Conservation (phyloP, 2,888 invertebrate genomes). For the Aspidiotus destructor region DNA sequence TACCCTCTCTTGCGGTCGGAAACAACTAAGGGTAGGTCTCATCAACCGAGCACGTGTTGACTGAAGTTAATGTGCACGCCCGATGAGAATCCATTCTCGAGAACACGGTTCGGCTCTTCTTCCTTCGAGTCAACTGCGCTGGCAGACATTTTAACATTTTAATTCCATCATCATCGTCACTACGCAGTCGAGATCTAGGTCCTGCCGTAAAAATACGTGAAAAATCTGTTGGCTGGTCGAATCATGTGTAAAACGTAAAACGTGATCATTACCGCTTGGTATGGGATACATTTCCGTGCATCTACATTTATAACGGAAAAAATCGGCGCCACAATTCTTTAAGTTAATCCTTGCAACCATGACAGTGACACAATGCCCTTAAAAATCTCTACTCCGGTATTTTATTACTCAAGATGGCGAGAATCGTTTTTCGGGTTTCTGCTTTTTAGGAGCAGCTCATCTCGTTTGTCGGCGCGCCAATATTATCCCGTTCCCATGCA, state of each 20-base stretch:
- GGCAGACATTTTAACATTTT: not conserved
- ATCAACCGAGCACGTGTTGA: no score
- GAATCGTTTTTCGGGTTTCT: not conserved
- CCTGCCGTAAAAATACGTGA: constrained; percentile 2
- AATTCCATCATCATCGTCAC: not conserved
- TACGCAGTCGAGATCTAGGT: not conserved
- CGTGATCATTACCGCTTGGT: not conserved
- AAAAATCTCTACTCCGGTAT: constrained; percentile 5
- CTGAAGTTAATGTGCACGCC: not conserved
- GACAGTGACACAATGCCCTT: constrained; percentile 24
- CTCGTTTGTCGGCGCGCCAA: not conserved
- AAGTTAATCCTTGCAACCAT: constrained; percentile 13
- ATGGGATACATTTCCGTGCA: not conserved
- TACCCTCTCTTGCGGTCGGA: constrained; percentile 1
- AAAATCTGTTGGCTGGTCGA: not conserved
- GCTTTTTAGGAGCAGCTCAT: not conserved
- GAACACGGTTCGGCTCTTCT: not conserved
- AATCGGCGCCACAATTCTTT: constrained; percentile 18
- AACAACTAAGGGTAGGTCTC: no score
- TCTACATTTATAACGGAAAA: not conserved
- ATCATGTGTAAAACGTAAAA: not conserved
- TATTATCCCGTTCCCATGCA: not conserved
- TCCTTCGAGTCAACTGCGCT: no score
- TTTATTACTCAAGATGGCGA: constrained; percentile 5
- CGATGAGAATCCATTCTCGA: not conserved